Evolutionary conservation across 2,797 vertebrate genomes (phyloP).

Genomic region (Simalia tracyae): DNA sequence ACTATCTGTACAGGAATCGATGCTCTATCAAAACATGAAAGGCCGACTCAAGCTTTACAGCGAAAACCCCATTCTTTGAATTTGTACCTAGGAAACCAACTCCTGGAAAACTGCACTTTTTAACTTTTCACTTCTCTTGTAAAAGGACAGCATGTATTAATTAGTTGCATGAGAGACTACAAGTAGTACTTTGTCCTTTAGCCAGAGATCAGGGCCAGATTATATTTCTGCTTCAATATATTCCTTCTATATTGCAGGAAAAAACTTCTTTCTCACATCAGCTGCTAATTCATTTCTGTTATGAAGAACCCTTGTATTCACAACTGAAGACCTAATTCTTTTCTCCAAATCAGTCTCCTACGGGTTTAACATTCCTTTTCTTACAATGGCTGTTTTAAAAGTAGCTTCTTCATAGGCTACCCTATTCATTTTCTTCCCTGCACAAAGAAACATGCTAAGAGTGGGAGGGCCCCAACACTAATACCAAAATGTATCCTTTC

Average conservation of each 20-base stretch:
- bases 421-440: not conserved
- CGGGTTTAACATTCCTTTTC: not conserved
- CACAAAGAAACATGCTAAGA: not conserved
- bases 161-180: not conserved
- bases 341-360: conserved; percentile 4
- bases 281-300: not conserved
- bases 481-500: conserved; percentile 16
- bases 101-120: not conserved
- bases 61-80: not conserved
- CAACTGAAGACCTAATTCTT: conserved; percentile 33
- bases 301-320: not conserved
- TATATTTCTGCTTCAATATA: not conserved
- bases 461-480: not conserved
- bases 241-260: not conserved
- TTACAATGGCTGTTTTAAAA: conserved; percentile 54
- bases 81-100: not conserved
- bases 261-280: not conserved
- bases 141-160: not conserved
- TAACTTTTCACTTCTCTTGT: not conserved
- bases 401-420: not conserved
- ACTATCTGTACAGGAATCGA: not conserved
- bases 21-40: not conserved
- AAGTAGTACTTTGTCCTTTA: not conserved
- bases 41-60: not conserved
- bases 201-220: not conserved